A percentile compares a stretch with the other conserved stretches of the same genome.
Evolutionary conservation across 2,113 vertebrate species (phyloP).

Genomic region (Colaptes auratus): DNA sequence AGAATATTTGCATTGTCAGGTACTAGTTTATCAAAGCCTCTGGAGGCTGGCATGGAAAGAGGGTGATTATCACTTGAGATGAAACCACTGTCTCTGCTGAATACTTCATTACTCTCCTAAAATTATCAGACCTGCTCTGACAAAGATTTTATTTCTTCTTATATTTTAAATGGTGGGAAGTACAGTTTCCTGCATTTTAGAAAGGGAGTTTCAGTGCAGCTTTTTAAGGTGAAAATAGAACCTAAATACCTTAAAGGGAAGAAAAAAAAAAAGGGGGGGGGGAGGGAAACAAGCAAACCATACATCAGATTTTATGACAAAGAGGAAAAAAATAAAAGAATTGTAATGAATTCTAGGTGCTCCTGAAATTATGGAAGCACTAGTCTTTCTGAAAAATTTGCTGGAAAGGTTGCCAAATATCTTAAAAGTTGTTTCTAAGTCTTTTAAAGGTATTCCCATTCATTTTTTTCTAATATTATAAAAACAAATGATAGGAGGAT

Average conservation of each 20-base stretch:
- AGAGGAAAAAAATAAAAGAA: background rate
- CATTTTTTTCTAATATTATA: background rate
- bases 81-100: background rate
- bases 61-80: background rate
- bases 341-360: background rate
- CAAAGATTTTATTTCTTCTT: background rate
- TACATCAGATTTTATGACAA: background rate
- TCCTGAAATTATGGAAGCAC: background rate
- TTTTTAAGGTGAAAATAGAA: background rate
- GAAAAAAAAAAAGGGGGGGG: background rate
- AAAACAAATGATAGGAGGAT: background rate
- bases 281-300: background rate
- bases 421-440: background rate
- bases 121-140: background rate
- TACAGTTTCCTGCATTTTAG: background rate
- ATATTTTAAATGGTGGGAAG: background rate
- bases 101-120: background rate
- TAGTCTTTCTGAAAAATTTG: background rate
- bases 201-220: background rate
- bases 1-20: background rate
- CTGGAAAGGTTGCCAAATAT: background rate
- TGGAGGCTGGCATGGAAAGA: background rate
- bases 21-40: background rate
- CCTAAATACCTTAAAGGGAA: background rate
- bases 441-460: background rate